Evolutionary conservation across 2,797 vertebrate genomes (phyloP), one percentile per base, ranked within the genome.

Genomic region (Trichosurus vulpecula): DNA sequence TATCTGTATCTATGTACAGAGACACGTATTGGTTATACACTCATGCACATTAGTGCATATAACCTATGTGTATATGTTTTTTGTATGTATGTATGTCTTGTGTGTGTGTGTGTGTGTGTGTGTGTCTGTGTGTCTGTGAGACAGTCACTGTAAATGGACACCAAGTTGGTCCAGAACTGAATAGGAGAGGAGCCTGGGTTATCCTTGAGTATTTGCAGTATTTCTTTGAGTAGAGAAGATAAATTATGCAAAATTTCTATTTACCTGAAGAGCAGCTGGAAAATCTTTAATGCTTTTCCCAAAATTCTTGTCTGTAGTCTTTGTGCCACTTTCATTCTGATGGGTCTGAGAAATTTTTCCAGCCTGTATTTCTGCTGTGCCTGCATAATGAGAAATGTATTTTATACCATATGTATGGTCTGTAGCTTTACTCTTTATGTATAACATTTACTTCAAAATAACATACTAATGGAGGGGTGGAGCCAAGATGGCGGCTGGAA

Each of bases 241-340:
- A 81, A 47, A 47, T 47, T 47, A 47, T 25, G 22, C 16, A 74
- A 11, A 31, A 0, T 94, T 90, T 91, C 93, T 74, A 66, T 90
- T 98, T 98, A 99, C 99, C 99, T 98, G 97, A 29, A 99, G 94
- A 95, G 98, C 97, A 90, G 97, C 0, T n/a, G 99, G 98, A 95
- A 99, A 99, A 97, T 99, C 98, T 98, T 98, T 98, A 95, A 98
- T 97, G 94, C 66, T 98, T 96, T 97, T 97, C 55, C 99, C 99
- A 97, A 98, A 97, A 96, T 98, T 98, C 47, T 95, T 94, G 35
- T 96, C 94, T 94, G 94, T 94, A 58, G 97, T 95, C 58, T 97
- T 31, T 3, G 93, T 95, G 35, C 27, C 27, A 54, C 96, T 97
- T 96, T 97, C 98, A 98, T 96, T 92, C 94, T 98, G 92, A 97